These are phyloP conservation scores for Solenodon paradoxus DNA, from an alignment of 2,113 vertebrate genomes.

Conservation along the genomic window DNA sequence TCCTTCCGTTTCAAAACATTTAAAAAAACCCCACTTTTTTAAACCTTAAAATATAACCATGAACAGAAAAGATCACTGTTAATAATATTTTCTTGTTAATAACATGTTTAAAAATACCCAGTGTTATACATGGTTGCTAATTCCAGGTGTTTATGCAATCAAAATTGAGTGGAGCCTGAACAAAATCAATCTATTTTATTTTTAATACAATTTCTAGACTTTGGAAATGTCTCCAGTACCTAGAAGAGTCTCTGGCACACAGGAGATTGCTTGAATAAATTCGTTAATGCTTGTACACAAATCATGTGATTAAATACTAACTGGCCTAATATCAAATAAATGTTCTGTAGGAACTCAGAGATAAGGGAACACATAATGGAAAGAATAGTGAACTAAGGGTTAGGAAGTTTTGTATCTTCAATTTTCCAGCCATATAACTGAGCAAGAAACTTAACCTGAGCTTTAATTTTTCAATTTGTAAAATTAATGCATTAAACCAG, in stretches of 20 bases:
- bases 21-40: background rate
- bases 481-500: background rate
- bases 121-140: background rate
- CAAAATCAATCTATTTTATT: conserved; percentile 22
- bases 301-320: background rate
- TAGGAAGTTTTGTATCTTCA: background rate
- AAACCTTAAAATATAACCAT: background rate
- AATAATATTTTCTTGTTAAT: background rate
- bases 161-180: background rate
- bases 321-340: background rate
- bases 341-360: background rate
- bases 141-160: background rate
- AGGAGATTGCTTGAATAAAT: conserved; percentile 41
- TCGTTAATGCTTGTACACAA: background rate
- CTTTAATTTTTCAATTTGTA: conserved; percentile 34
- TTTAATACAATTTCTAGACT: conserved; percentile 37
- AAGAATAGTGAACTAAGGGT: background rate
- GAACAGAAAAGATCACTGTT: conserved; percentile 22
- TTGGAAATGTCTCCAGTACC: background rate
- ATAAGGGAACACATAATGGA: conserved; percentile 3
- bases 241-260: background rate
- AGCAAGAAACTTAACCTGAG: background rate
- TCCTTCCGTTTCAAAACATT: conserved; percentile 14
- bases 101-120: background rate
- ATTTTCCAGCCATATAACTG: conserved; percentile 5